These are phyloP conservation scores for Strigamia crassipes DNA, from an alignment of 2,888 invertebrate species.

Conservation along the genomic window DNA sequence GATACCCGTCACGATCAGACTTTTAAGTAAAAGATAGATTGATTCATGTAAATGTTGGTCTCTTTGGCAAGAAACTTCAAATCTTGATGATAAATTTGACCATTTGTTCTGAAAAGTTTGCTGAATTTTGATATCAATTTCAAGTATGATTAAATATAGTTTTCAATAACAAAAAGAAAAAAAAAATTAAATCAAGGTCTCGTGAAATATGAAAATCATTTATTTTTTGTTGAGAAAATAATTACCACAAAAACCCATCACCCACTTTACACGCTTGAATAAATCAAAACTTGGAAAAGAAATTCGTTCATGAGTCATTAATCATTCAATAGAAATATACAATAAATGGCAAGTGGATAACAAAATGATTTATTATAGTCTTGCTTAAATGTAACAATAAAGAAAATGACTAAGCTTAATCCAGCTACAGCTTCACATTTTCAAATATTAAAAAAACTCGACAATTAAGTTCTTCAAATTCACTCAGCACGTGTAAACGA, in stretches of 20 bases:
- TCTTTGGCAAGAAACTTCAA: no score
- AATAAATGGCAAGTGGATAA: neutral
- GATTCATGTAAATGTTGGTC: neutral
- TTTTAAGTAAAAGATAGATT: neutral
- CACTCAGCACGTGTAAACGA: no score
- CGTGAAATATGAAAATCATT: neutral
- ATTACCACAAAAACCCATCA: neutral
- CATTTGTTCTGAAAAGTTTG: neutral
- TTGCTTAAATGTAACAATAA: neutral
- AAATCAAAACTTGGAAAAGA: neutral
- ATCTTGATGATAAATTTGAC: neutral
- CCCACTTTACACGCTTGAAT: neutral
- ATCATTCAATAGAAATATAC: neutral
- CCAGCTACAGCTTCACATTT: neutral
- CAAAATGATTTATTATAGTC: neutral
- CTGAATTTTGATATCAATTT: neutral
- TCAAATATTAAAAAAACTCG: neutral
- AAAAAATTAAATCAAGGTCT: neutral
- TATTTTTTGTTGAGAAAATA: neutral
- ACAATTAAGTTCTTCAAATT: neutral
- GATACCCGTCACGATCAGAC: neutral
- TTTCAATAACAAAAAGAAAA: neutral
- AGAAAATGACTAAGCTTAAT: neutral
- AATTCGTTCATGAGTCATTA: neutral
- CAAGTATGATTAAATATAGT: neutral